phyloP scores from a whole-genome alignment of 2,888 invertebrate species.

The Spatulosminthurus flaviceps region DNA sequence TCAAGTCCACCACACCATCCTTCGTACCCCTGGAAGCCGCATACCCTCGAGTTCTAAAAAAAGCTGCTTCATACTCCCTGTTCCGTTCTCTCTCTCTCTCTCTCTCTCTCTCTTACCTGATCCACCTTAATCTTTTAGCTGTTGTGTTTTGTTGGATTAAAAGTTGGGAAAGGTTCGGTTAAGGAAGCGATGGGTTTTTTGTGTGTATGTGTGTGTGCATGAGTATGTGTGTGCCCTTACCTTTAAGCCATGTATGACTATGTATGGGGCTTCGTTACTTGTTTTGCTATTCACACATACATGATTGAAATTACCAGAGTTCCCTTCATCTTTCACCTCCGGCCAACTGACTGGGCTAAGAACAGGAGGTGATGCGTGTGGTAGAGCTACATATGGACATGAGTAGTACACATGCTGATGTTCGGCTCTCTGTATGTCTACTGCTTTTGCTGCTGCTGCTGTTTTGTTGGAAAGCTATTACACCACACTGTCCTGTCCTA shows the following conservation, averaged over 20 bases:
- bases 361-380: background rate
- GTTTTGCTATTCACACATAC: slow-evolving; percentile 30
- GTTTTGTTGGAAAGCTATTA: background rate
- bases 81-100: slow-evolving; percentile 23
- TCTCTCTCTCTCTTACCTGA: slow-evolving; percentile 41
- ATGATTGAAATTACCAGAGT: slow-evolving; percentile 20
- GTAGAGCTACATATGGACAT: background rate
- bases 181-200: slow-evolving; percentile 45
- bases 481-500: slow-evolving; percentile 44
- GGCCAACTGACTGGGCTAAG: slow-evolving; percentile 23
- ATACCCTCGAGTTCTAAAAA: slow-evolving; percentile 28
- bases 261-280: slow-evolving; percentile 18
- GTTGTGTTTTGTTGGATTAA: slow-evolving; percentile 42
- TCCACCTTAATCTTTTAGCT: slow-evolving; percentile 49
- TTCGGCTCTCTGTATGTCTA: background rate
- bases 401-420: slow-evolving; percentile 23
- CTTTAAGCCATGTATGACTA: slow-evolving; percentile 36
- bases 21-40: slow-evolving; percentile 22
- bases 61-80: slow-evolving; percentile 38
- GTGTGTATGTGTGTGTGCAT: too few species aligned
- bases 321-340: slow-evolving; percentile 36
- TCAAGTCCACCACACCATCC: slow-evolving; percentile 47
- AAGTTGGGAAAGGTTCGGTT: slow-evolving; percentile 48
- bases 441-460: background rate
- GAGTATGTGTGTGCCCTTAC: slow-evolving; percentile 34